phyloP scores from a whole-genome alignment of 1,140 invertebrate genomes.

The Lepidurus packardi region DNA sequence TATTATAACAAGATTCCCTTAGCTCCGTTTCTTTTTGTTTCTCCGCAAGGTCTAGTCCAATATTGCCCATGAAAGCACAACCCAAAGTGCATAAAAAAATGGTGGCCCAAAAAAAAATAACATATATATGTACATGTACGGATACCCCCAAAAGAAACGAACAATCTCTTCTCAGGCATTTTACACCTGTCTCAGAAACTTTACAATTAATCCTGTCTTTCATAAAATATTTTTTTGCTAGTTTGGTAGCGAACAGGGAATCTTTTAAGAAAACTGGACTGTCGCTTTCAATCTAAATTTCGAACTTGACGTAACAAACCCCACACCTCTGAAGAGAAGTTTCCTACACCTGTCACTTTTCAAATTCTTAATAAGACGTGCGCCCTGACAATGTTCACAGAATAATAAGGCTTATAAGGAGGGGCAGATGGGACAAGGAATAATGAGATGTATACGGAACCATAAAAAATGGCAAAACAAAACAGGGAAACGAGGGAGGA shows the following conservation, averaged over 20 bases:
- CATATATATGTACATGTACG: neutral
- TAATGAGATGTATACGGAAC: conserved; percentile 6
- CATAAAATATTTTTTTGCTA: neutral
- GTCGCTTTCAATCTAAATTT: neutral
- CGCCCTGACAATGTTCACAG: conserved; percentile 1
- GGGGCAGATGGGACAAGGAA: neutral
- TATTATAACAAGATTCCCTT: neutral
- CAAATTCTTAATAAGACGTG: neutral
- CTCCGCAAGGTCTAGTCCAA: neutral
- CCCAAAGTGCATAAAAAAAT: conserved; percentile 9
- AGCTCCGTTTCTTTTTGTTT: neutral
- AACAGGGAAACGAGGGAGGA: neutral
- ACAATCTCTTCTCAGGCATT: neutral
- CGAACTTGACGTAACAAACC: neutral
- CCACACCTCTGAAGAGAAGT: neutral
- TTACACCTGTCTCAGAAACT: neutral
- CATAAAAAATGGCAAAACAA: neutral
- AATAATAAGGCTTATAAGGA: conserved; percentile 22
- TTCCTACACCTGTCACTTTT: neutral
- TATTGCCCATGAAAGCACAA: conserved; percentile 21
- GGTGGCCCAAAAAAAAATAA: conserved; percentile 4
- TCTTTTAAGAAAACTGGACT: neutral
- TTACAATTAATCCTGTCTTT: neutral
- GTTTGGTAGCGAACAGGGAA: no score
- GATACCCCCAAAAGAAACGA: neutral